Evolutionary conservation across 2,113 vertebrate genomes (phyloP), one percentile per base, ranked within the genome.

Genomic region (Pica pica): DNA sequence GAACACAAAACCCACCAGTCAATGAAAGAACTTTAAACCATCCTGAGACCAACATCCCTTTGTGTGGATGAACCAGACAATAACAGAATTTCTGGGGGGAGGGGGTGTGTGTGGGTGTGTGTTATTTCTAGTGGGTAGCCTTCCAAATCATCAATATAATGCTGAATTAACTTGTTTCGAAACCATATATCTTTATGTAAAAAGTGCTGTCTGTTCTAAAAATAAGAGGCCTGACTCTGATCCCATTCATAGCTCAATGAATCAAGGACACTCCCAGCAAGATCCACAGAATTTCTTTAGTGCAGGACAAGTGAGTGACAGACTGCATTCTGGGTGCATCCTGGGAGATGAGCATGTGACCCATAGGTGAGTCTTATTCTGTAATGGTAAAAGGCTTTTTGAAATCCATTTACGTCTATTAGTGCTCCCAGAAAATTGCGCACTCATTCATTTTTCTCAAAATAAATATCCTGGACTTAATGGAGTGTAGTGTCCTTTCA

Each of bases 381-480:
- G 49, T 81, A 71, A 85, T 35, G 52, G 65, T 68, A 92, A 96
- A 95, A 95, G 55, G 91, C 42, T 94, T 90, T 93, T 86, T 83
- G 77, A 93, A 93, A 95, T 69, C 87, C 77, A 92, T 92, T 95
- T 75, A 71, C 41, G 41, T 61, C 84, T 94, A 93, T 90, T 92
- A 94, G 77, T 26, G 60, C 50, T 82, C 85, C 55, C 50, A 92
- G 89, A 88, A 95, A 95, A 92, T 59, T n/a, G 39, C 89, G 70
- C 76, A 46, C 80, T 91, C 83, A 57, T 65, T 94, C 78, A 79
- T 93, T 88, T 88, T 91, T 81, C 76, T 93, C 61, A 93, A 93
- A 94, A 95, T 94, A 92, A 87, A 94, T 82, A 95, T 90, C 89
- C 77, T 88, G 93, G 65, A 74, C 68, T 95, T 94, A 93, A 95